These are phyloP conservation scores for Solen grandis DNA, from an alignment of 1,140 invertebrate species.

Conservation along the genomic window DNA sequence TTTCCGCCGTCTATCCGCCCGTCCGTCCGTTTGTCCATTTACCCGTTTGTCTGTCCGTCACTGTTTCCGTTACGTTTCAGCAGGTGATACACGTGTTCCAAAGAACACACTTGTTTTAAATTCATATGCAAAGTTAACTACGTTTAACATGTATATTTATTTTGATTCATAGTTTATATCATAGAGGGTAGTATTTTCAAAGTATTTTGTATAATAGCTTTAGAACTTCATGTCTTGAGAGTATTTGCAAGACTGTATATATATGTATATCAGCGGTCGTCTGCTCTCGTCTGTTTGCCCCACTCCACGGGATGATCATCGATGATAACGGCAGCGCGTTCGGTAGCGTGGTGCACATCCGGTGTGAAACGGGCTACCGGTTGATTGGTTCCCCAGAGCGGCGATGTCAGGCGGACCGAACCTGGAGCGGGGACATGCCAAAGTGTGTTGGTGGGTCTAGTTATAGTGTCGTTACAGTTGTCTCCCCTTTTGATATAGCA, in stretches of 20 bases:
- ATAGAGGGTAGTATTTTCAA: background rate
- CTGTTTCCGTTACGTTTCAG: no score
- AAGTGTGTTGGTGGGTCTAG: constrained; percentile 94
- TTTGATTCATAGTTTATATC: background rate
- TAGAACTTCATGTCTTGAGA: background rate
- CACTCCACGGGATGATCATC: constrained; percentile 92
- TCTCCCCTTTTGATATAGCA: background rate
- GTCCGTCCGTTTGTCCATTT: no score
- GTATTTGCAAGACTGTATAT: background rate
- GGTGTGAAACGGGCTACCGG: constrained; percentile 95
- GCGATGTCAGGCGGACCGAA: constrained; percentile 94
- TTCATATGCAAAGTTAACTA: background rate
- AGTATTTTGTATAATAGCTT: background rate
- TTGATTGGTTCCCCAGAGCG: constrained; percentile 92
- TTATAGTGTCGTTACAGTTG: no score
- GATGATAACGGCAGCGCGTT: constrained; percentile 94
- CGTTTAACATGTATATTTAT: background rate
- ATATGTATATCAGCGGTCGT: constrained; percentile 87
- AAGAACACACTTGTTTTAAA: no score
- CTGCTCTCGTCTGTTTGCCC: constrained; percentile 92
- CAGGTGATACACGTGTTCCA: no score
- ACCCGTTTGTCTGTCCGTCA: no score
- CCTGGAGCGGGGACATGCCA: constrained; percentile 94
- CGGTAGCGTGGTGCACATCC: constrained; percentile 96
- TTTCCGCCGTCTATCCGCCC: no score